Conservation (phyloP, 2,113 vertebrate genomes). For the Proteles cristata region DNA sequence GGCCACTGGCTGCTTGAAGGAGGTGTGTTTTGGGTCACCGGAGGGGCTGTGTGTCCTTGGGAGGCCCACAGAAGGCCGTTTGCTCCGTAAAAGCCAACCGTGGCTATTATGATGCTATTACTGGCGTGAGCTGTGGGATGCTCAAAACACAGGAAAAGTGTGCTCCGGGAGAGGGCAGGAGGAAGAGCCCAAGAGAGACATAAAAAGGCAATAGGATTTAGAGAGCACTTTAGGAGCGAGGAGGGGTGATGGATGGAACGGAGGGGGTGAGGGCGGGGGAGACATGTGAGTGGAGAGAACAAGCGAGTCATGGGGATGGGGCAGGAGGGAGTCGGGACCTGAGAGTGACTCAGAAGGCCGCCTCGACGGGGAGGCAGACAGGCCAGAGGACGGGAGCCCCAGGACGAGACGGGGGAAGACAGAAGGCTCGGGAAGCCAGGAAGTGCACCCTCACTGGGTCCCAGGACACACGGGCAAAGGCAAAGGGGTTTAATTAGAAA, state of each 20-base stretch:
- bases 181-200: conserved; percentile 64
- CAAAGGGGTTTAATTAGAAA: conserved; percentile 71
- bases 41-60: not conserved
- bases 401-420: not conserved
- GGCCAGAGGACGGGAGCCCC: not conserved
- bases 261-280: not conserved
- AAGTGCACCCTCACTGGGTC: not conserved
- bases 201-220: conserved; percentile 63
- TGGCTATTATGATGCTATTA: conserved; percentile 55
- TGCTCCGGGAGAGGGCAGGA: conserved; percentile 32
- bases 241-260: not conserved
- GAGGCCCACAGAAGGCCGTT: not conserved
- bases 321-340: not conserved
- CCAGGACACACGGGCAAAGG: conserved; percentile 33
- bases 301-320: not conserved
- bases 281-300: not conserved
- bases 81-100: not conserved
- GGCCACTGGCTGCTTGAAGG: not conserved
- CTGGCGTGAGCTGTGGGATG: not conserved
- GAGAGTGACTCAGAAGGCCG: not conserved
- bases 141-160: not conserved
- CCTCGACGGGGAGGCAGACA: not conserved
- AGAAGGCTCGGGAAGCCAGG: not conserved
- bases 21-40: not conserved
- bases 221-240: conserved; percentile 47